These are phyloP conservation scores for Bradysia coprophila DNA, from an alignment of 1,140 invertebrate genomes.

Conservation along the genomic window DNA sequence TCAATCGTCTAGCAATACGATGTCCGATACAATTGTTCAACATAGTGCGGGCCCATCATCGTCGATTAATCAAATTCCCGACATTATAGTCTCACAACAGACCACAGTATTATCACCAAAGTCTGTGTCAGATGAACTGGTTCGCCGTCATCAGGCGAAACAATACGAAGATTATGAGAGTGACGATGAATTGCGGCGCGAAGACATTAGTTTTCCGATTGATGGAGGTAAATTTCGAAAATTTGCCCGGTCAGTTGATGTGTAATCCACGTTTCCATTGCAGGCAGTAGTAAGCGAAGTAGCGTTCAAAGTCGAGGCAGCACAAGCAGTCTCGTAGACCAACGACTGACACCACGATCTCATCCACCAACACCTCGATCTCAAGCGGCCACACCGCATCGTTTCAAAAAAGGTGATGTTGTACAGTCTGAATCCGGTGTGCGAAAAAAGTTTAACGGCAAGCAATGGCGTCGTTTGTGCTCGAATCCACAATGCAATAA, in stretches of 20 bases:
- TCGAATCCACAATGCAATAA: slow-evolving; percentile 92
- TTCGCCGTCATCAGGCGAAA: slow-evolving; percentile 25
- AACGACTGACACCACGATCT: slow-evolving; percentile 67
- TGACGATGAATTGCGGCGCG: slow-evolving; percentile 72
- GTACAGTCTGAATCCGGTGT: slow-evolving; percentile 92
- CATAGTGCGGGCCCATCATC: neutral
- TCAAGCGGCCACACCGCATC: slow-evolving; percentile 83
- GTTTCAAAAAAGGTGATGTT: slow-evolving; percentile 97
- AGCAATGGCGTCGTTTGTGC: slow-evolving; percentile 86
- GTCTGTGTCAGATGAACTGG: slow-evolving; percentile 14
- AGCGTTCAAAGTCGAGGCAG: slow-evolving; percentile 79
- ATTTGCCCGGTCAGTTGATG: too few species aligned
- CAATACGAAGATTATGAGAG: slow-evolving; percentile 74
- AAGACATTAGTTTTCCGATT: slow-evolving; percentile 67
- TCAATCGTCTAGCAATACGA: slow-evolving; percentile 6
- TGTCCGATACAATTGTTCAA: neutral
- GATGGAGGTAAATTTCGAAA: slow-evolving; percentile 40
- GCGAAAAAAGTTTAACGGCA: slow-evolving; percentile 97
- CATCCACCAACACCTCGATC: slow-evolving; percentile 77
- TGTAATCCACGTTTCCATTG: too few species aligned
- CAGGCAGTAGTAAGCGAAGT: slow-evolving; percentile 67
- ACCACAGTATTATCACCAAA: slow-evolving; percentile 24
- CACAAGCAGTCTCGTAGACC: slow-evolving; percentile 63
- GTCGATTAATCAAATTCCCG: slow-evolving; percentile 8
- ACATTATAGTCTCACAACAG: slow-evolving; percentile 20